Base-by-base conservation (phyloP, 2,888 invertebrate species). In the Eurytoma adleriae region DNA sequence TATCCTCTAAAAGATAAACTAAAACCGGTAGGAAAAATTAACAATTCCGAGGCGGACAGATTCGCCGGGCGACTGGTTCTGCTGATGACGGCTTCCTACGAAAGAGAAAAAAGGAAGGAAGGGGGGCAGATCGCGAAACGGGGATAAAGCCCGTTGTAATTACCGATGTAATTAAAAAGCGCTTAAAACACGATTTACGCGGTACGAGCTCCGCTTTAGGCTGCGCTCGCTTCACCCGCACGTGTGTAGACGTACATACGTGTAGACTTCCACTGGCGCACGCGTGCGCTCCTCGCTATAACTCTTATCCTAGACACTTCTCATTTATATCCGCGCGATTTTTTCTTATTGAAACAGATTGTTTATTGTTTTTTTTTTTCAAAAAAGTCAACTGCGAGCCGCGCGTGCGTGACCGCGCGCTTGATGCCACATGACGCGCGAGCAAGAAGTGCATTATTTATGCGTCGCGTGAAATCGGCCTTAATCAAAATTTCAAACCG, bases 181-280 rank as follows among this genome's bases (percentile, higher is more conserved):
- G 78, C 78, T 81, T 81, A 81, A 81, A 81, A 81, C 74, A 20
- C 81, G 81, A 81, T 81, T 81, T 78, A 74, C 78, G 74, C 61
- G 50, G 24, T 24, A 14, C 24, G 54, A 56, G 7, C 40, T 54
- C 54, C 54, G 54, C 54, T 54, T 18, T 40, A 40, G 40, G 40
- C 12, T 40, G 27, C n/a, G 16, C 16, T 24, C 18, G 67, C n/a
- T 62, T 24, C 54, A 75, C 50, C 50, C 30, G 40, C 61, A 50
- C 13, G 16, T n/a, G 5, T 20, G 2, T 30, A 64, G 5, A 10
- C 2, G 24, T n/a, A 1, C 16, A 3, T 48, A 3, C n/a, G 14
- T 27, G 20, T 50, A 20, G 57, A 12, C 27, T 16, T 16, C 12
- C n/a, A 30, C 20, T 48, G 10, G 20, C 54, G 24, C 62, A 59